Base-by-base conservation (phyloP, 2,113 vertebrate genomes). In the Colossoma macropomum region DNA sequence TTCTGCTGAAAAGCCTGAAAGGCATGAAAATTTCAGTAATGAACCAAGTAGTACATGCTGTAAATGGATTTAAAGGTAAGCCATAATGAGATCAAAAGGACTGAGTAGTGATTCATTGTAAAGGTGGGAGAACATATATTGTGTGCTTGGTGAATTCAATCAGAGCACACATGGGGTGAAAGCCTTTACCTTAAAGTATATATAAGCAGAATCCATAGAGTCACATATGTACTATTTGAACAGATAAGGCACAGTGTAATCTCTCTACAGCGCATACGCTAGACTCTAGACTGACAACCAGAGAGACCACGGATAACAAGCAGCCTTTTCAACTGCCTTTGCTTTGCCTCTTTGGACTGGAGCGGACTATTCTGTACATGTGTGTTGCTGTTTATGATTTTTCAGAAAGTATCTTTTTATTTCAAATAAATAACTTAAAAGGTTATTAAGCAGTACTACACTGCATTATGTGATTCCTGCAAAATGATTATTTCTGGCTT, bases 241-340 rank as follows among this genome's bases (percentile, higher is more conserved):
- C 66, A 71, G 66, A 45, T 80, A 71, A 71, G 50, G 30, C 30
- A 50, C 27, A 38, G 75, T 81, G 82, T 89, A 89, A 89, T 90
- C 87, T 88, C 84, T 77, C 81, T 60, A 76, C 41, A 82, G 87
- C 32, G 71, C 54, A 63, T 78, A 59, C 27, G 30, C 28, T 81
- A 86, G 85, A n/a, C n/a, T n/a, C n/a, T n/a, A n/a, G 75, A 74
- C 52, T 85, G 86, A 79, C 87, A 88, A 80, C 86, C 84, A 86
- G 84, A 86, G 84, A 32, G 41, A 80, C 60, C 76, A 84, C 85
- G 85, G 88, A 90, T 91, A 91, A 88, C 79, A 83, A 50, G 28
- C 74, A 8, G 80, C 52, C 77, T 81, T 76, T 75, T 83, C 85
- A 82, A 72, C 81, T 73, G 56, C 23, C 56, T n/a, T n/a, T 17